phyloP scores from a whole-genome alignment of 2,797 vertebrate genomes.

The Pipistrellus kuhlii region DNA sequence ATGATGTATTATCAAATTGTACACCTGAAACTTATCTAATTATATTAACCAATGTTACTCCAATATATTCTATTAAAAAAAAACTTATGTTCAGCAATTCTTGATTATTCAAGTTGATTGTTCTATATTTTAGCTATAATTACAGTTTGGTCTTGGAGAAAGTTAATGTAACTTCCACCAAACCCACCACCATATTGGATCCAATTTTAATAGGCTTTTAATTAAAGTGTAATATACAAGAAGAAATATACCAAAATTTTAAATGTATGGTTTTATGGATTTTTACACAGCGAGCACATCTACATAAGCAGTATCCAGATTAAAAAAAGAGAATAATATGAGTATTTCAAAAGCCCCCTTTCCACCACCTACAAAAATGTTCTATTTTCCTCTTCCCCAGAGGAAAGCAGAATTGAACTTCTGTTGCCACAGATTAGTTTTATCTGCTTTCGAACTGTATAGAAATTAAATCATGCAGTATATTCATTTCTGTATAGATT shows the following conservation, averaged over 20 bases:
- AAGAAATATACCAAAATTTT: background rate
- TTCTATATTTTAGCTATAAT: no score
- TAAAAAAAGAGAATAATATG: background rate
- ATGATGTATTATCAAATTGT: no score
- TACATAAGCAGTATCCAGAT: background rate
- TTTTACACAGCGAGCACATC: background rate
- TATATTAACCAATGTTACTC: background rate
- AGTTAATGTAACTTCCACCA: no score
- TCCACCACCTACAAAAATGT: background rate
- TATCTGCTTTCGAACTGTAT: background rate
- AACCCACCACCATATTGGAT: background rate
- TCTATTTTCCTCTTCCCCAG: background rate
- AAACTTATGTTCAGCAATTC: no score
- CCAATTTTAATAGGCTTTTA: background rate
- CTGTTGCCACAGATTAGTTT: background rate
- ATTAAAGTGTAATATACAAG: background rate
- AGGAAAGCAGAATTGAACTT: background rate
- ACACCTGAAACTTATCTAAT: background rate
- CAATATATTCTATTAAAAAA: background rate
- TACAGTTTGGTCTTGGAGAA: no score
- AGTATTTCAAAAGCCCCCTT: background rate
- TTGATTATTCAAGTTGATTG: no score
- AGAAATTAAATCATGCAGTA: constrained; percentile 10
- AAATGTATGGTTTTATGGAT: background rate
- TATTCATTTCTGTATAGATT: background rate